Conservation (phyloP, 2,888 invertebrate genomes). For the Drosophila neutralis region DNA sequence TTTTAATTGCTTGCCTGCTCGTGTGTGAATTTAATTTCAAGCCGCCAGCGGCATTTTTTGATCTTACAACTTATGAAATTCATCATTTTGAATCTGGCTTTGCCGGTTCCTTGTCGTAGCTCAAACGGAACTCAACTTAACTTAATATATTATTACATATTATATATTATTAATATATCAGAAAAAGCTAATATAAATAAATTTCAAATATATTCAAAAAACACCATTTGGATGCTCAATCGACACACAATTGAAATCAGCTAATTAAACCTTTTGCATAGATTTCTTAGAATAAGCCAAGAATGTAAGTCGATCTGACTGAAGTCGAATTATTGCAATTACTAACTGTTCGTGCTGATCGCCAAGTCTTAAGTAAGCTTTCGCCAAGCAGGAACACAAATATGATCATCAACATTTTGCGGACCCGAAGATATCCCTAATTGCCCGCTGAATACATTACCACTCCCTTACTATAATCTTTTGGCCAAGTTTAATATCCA, state of each 20-base stretch:
- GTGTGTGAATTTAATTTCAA: slow-evolving; percentile 31
- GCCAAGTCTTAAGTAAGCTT: not conserved
- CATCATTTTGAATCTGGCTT: slow-evolving; percentile 32
- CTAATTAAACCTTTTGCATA: not conserved
- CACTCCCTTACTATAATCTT: not conserved
- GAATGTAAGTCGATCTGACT: not conserved
- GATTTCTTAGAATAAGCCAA: not conserved
- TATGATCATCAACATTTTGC: not conserved
- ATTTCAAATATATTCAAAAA: slow-evolving; percentile 5
- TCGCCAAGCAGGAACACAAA: not conserved
- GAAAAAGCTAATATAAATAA: not conserved
- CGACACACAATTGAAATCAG: slow-evolving; percentile 4
- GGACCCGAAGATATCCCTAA: not conserved
- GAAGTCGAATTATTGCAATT: not conserved
- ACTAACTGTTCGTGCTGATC: not conserved
- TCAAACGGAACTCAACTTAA: slow-evolving; percentile 1
- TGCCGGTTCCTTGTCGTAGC: slow-evolving; percentile 19
- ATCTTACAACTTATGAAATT: slow-evolving; percentile 33
- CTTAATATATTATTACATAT: not conserved
- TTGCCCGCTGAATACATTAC: not conserved
- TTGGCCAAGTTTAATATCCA: not conserved
- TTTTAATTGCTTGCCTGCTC: slow-evolving; percentile 31
- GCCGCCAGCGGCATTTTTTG: slow-evolving; percentile 34
- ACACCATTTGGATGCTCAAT: slow-evolving; percentile 1
- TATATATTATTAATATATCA: not conserved